Conservation (phyloP, 2,888 invertebrate genomes). For the Smittia aterrima region DNA sequence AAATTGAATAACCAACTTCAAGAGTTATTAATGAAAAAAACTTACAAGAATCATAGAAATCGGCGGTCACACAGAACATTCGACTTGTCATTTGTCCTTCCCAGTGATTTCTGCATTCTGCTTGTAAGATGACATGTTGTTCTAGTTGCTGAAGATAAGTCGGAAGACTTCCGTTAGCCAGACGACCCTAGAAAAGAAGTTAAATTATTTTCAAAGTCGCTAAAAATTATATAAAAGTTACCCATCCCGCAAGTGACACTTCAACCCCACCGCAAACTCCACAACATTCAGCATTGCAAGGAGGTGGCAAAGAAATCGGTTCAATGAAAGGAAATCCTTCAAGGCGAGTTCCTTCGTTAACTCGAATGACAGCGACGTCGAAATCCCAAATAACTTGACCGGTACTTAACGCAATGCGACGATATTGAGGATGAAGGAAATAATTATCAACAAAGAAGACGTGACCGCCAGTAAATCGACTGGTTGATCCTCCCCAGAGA, state of each 20-base stretch:
- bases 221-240: too few relatives aligned
- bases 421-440: not conserved
- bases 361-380: constrained; percentile 1
- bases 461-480: not conserved
- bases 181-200: not conserved
- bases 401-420: not conserved
- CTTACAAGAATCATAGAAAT: constrained; percentile 19
- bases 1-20: too few relatives aligned
- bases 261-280: not conserved
- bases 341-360: not conserved
- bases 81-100: constrained; percentile 17
- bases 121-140: not conserved
- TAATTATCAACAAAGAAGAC: constrained; percentile 19
- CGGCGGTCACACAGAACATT: constrained; percentile 24
- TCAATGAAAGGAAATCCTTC: not conserved
- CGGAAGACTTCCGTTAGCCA: not conserved
- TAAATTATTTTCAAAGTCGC: not conserved
- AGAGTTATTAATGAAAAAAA: too few relatives aligned
- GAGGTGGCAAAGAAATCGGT: not conserved
- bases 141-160: not conserved
- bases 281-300: not conserved
- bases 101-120: constrained; percentile 4
- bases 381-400: not conserved
- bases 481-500: constrained; percentile 16
- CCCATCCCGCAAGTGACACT: not conserved